Evolutionary conservation across 2,113 vertebrate genomes (phyloP), one percentile per base, ranked within the genome.

Genomic region (Pelecanus crispus): DNA sequence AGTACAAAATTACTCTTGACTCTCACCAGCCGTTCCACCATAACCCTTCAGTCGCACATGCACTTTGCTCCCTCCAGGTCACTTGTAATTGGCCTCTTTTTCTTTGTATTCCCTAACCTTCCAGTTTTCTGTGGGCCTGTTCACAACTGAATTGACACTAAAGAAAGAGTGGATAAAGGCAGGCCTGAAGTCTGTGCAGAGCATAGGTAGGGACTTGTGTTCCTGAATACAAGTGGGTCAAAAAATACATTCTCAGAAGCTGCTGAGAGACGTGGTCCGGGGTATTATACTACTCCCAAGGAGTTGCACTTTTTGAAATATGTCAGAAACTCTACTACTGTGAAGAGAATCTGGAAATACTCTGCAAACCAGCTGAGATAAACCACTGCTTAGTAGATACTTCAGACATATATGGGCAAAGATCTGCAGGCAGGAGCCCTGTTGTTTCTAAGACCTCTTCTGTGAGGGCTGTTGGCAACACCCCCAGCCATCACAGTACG

Each of bases 41-140:
- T n/a, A 91, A 79, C 66, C 88, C 36, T 87, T 94, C 66, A 56
- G 84, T 72, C 3, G 1, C 81, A 68, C 40, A 49, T 0, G 2
- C 44, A n/a, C 91, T 86, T 93, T 93, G 34, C 91, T 94, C 91
- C 91, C 88, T 36, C 49, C 44, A 75, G 96, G 88, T 96, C 96
- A 89, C 73, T 92, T 94, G 94, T 91, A 97, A 96, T 94, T 96
- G 91, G 86, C 88, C 91, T 96, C 83, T 91, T 92, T 97, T 88
- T 72, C 42, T 95, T 96, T 94, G 83, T 96, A 80, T 68, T 95
- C 29, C n/a, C n/a, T 58, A 94, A 87, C 92, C 77, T 81, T 91
- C 49, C 77, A 81, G 86, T 89, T 94, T 95, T 96, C 91, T 89
- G 68, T 10, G 2, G 83, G 73, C 73, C 80, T 95, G 92, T 56